Evolutionary conservation across 2,113 vertebrate genomes (phyloP), one percentile per base, ranked within the genome.

Genomic region (Hemichromis elongatus): DNA sequence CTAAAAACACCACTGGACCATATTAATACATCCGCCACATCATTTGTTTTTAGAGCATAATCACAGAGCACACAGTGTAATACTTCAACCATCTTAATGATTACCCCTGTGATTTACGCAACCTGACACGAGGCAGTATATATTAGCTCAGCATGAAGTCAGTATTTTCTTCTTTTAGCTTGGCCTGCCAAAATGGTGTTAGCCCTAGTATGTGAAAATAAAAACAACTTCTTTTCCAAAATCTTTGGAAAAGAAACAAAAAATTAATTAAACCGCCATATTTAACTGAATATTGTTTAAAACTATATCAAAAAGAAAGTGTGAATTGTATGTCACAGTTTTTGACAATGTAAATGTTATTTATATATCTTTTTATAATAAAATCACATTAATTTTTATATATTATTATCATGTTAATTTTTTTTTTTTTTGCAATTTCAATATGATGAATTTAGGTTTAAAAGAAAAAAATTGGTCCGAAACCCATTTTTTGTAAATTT

Each of bases 31-130:
- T 83, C 83, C 50, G 26, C 42, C 83, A 68, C 89, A 82, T 66
- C 56, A 79, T 77, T 91, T 91, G 86, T 94, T 93, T 93, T 90
- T 66, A 78, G 53, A 82, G 54, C 57, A 81, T 92, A 89, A 94
- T 92, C 88, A 85, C 85, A 89, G 90, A 85, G 82, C 68, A 61
- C 86, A 86, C 83, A 82, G 83, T 89, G 88, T 80, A 83, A 90
- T 93, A 77, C 85, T 93, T 90, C 82, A 89, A 83, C 75, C 85
- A 50, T 81, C 78, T 66, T 91, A 93, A 92, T 93, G 89, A 93
- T 92, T 53, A 79, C 89, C 88, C 92, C 54, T 84, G 88, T 88
- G 92, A 90, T 85, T 93, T 91, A 92, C 45, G 30, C 81, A 85
- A 86, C 86, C 84, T 80, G 68, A 86, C 89, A 91, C 2, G 3